Evolutionary conservation across 1,140 invertebrate species (phyloP).

Genomic region (Reticulitermes speratus): DNA sequence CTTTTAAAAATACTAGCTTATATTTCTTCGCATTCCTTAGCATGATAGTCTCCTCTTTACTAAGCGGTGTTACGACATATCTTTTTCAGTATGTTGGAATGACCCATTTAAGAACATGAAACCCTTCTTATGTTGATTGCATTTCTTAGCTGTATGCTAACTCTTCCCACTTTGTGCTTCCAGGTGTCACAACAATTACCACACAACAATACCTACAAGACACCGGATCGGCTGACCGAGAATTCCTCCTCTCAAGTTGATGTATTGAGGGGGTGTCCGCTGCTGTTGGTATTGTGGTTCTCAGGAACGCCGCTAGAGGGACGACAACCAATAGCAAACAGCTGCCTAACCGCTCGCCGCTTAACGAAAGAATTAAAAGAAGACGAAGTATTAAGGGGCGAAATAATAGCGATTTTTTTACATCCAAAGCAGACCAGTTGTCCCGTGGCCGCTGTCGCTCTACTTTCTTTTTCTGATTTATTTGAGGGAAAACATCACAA

Average conservation of each 20-base stretch:
- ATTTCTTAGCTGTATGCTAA: not conserved
- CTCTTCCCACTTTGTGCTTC: not conserved
- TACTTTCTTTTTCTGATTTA: not conserved
- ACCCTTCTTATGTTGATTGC: not conserved
- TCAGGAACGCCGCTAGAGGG: constrained; percentile 21
- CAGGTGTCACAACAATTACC: constrained; percentile 22
- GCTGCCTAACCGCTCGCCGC: constrained; percentile 20
- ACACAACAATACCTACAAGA: not conserved
- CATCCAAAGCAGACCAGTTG: not conserved
- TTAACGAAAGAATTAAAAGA: constrained; percentile 12
- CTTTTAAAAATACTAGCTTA: too few species aligned
- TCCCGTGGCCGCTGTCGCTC: not conserved
- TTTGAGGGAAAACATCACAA: not conserved
- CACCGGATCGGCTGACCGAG: not conserved
- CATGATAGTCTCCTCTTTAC: too few species aligned
- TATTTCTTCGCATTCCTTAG: too few species aligned
- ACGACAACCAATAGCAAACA: constrained; percentile 30
- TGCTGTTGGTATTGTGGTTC: constrained; percentile 23
- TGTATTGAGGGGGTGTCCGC: constrained; percentile 13
- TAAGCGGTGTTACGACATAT: too few species aligned
- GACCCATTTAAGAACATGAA: not conserved
- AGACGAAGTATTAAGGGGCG: not conserved
- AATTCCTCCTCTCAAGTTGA: not conserved
- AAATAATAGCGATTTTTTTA: constrained; percentile 9
- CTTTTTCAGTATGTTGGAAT: too few species aligned